Base-by-base conservation (phyloP, 2,797 vertebrate genomes). In the Scolopax bukidnonensis region DNA sequence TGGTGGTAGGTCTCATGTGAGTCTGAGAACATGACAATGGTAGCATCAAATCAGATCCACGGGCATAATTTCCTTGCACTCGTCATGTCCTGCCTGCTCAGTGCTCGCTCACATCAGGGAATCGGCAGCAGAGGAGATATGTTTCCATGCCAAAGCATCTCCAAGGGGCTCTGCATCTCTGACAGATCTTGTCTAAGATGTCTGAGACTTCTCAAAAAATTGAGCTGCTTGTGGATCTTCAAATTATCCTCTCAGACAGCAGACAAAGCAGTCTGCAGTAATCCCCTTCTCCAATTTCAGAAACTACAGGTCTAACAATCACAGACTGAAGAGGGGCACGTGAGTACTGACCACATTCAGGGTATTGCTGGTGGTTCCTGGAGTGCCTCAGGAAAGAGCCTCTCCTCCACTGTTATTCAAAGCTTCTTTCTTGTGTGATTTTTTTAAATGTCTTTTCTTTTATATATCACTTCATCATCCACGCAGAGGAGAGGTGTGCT, bases 311-410 rank as follows among this genome's bases (percentile, higher is more conserved):
- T 41, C 48, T 54, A 32, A 18, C 51, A 32, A 15, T 18, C 64
- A 12, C 10, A 40, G 1, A 69, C 9, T 4, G n/a, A 32, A 38
- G 36, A 41, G 18, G 7, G 13, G 4, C 11, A 3, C 1, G 41
- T 65, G 45, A 33, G n/a, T 69, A 65, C 50, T 53, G 59, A n/a
- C 28, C 38, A 15, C 0, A 1, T 27, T n/a, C 21, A 38, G 36
- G 30, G 21, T 25, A 15, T 30, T 17, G 48, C 27, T 86, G 40
- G n/a, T 45, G 27, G 33, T 11, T 76, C 51, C 60, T 77, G n/a
- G 24, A 51, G n/a, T 4, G 10, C 13, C 68, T 60, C 1, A 0
- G 24, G 47, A 40, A 53, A 73, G 40, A 54, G 10, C 5, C 6
- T 89, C 32, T 63, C 36, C 48, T 41, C 32, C 16, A 33, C 33